These are phyloP conservation scores for Nomia melanderi DNA, from an alignment of 1,140 invertebrate genomes.

Conservation along the genomic window DNA sequence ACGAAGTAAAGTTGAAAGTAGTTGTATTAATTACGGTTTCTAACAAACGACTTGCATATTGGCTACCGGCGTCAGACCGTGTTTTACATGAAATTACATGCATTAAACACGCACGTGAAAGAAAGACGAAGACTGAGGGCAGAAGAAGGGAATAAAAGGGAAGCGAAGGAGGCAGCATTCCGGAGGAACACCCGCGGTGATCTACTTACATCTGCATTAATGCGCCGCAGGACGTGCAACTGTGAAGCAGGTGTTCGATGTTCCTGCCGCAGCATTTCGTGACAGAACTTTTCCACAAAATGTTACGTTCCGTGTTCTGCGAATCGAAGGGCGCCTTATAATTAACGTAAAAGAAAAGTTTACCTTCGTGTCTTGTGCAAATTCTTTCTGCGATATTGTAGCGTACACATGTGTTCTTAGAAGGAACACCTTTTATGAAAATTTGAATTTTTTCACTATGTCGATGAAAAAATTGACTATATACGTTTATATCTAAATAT, in stretches of 20 bases:
- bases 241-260: conserved; percentile 7
- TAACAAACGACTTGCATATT: background rate
- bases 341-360: background rate
- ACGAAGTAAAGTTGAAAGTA: background rate
- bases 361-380: too few species aligned
- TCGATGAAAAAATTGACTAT: too few species aligned
- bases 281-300: background rate
- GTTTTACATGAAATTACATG: conserved; percentile 22
- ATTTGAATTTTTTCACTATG: too few species aligned
- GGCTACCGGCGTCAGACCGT: background rate
- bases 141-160: background rate
- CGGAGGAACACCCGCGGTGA: conserved; percentile 28
- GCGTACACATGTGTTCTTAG: too few species aligned
- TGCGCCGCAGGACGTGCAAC: background rate
- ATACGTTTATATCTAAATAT: too few species aligned
- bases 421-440: too few species aligned
- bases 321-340: background rate
- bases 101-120: conserved; percentile 23
- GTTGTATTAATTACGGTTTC: background rate
- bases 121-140: background rate
- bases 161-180: background rate
- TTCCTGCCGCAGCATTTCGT: background rate
- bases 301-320: background rate
- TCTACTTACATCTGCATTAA: conserved; percentile 16
- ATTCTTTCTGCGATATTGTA: too few species aligned